Evolutionary conservation across 1,140 invertebrate genomes (phyloP), one percentile per base, ranked within the genome.

Genomic region (Lasioglossum baleicum): DNA sequence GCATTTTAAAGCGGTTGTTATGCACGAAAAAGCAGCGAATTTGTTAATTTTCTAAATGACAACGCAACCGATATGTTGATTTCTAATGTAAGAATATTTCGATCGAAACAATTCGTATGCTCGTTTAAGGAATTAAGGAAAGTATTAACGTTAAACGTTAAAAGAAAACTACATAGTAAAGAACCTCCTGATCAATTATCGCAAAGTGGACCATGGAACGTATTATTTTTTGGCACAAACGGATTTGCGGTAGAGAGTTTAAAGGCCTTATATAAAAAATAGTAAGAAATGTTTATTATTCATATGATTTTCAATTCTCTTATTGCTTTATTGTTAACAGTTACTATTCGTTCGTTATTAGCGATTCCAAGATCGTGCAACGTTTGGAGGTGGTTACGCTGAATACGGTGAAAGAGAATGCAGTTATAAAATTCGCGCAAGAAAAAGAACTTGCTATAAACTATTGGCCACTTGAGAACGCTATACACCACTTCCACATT

Each of bases 171-270:
- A 20, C 17, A 61, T 35, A 74, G 64, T 13, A 74, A 13, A 48
- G 20, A 58, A 22, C 66, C 11, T 0, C 66, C 11, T 0, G 51
- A 81, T 44, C 11, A n/a, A 17, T n/a, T 44, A 44, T 2, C n/a
- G 13, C 15, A 68, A 68, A 76, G 64, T 42, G 40, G 67, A 20
- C 71, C 82, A n/a, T 95, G 94, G 94, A 94, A 91, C 61, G 88
- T 96, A 31, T 88, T 96, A 76, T 96, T 96, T 91, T 96, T 96
- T 89, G 96, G 96, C 5, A 95, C 94, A 15, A 95, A 96, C 88
- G 90, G 94, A 56, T 96, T 96, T 93, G 94, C 95, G 0, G 74
- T 96, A n/a, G 90, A 93, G 63, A 96, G 95, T 87, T 91, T 96
- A 51, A 92, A 94, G 88, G 82, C 83, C 35, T 88, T 96, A 11